Evolutionary conservation across 2,797 vertebrate species (phyloP).

Genomic region (Pitangus sulphuratus): DNA sequence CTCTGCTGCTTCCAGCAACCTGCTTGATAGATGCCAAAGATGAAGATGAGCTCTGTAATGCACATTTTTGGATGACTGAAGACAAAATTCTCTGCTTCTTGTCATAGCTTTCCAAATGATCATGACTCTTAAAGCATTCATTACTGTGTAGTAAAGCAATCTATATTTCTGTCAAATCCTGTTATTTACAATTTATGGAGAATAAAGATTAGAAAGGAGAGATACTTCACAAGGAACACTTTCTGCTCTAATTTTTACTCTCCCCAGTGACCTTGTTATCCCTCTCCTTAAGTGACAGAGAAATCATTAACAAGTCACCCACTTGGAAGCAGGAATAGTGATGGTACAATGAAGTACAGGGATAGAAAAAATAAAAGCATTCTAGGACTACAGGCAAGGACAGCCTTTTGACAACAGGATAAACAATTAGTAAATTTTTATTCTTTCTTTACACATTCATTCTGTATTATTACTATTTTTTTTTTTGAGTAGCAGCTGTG

Average conservation of each 20-base stretch:
- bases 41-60: conserved; percentile 14
- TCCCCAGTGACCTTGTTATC: conserved; percentile 27
- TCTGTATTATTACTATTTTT: neutral
- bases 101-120: conserved; percentile 35
- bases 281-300: neutral
- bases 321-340: neutral
- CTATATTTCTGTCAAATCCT: conserved; percentile 46
- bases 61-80: conserved; percentile 23
- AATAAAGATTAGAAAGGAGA: conserved; percentile 50
- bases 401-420: neutral
- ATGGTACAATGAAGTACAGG: neutral
- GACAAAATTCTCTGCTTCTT: conserved; percentile 12
- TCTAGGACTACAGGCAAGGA: neutral
- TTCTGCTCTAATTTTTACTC: conserved; percentile 10
- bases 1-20: conserved; percentile 32
- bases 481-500: neutral
- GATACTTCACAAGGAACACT: neutral
- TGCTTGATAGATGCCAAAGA: conserved; percentile 45
- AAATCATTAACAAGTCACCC: neutral
- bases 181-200: conserved; percentile 57
- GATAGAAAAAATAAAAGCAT: neutral
- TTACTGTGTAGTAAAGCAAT: conserved; percentile 29
- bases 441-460: neutral
- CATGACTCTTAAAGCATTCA: conserved; percentile 38
- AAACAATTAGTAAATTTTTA: neutral